Conservation (phyloP, 2,797 vertebrate species). For the Atherinosoma microstoma region DNA sequence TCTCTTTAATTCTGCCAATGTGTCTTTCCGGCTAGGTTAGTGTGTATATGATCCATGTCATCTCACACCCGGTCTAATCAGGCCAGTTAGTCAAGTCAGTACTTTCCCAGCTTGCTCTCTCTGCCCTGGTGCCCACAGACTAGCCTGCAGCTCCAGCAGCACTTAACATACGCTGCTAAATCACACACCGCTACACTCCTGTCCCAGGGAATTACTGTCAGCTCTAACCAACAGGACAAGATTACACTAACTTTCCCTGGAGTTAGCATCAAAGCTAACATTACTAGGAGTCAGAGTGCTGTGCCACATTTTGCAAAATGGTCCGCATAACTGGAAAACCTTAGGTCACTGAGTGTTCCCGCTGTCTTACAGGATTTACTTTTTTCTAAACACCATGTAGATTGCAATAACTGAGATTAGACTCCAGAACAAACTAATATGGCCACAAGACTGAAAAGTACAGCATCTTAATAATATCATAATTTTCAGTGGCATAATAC, state of each 20-base stretch:
- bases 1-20: slow-evolving; percentile 52
- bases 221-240: slow-evolving; percentile 60
- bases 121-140: slow-evolving; percentile 76
- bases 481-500: background rate
- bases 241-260: slow-evolving; percentile 70
- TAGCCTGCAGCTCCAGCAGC: slow-evolving; percentile 76
- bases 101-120: slow-evolving; percentile 69
- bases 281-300: slow-evolving; percentile 34
- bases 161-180: slow-evolving; percentile 81
- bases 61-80: slow-evolving; percentile 78
- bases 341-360: slow-evolving; percentile 36
- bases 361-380: slow-evolving; percentile 40
- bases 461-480: background rate
- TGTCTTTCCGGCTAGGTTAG: slow-evolving; percentile 59
- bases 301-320: slow-evolving; percentile 33
- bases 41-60: slow-evolving; percentile 77
- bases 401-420: slow-evolving; percentile 37
- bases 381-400: slow-evolving; percentile 34
- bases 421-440: slow-evolving; percentile 43
- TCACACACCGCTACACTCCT: slow-evolving; percentile 78
- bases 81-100: slow-evolving; percentile 77
- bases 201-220: slow-evolving; percentile 77
- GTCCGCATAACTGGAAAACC: slow-evolving; percentile 32
- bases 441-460: slow-evolving; percentile 19
- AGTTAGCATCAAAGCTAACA: slow-evolving; percentile 71